phyloP scores from a whole-genome alignment of 2,888 invertebrate genomes.

The Siphlonurus alternatus region DNA sequence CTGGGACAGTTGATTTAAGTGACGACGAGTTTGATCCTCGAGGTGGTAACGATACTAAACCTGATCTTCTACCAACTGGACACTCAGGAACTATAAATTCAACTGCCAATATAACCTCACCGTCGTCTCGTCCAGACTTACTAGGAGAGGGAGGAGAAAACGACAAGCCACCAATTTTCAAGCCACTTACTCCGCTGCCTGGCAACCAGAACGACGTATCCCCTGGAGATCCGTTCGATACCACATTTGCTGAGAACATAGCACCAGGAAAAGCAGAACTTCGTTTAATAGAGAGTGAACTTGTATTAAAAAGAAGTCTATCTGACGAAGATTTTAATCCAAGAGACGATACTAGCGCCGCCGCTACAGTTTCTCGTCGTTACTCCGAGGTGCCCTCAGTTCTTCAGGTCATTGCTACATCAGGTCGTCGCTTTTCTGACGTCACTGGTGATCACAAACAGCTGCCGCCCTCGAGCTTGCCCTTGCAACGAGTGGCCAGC shows the following conservation, averaged over 20 bases:
- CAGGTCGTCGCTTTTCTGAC: constrained; percentile 1
- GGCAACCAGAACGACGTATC: constrained; percentile 25
- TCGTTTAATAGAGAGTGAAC: constrained; percentile 36
- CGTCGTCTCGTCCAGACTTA: not conserved
- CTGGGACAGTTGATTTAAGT: constrained; percentile 34
- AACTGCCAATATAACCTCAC: not conserved
- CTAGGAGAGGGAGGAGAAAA: not conserved
- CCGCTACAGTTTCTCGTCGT: not conserved
- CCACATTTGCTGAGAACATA: constrained; percentile 36
- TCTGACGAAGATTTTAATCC: constrained; percentile 48
- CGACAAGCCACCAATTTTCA: constrained; percentile 28
- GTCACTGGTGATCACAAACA: not conserved
- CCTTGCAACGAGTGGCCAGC: not conserved
- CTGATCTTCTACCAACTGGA: constrained; percentile 16
- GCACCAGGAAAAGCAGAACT: constrained; percentile 38
- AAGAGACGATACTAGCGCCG: constrained; percentile 23
- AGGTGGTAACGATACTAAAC: constrained; percentile 43
- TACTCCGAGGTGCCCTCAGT: not conserved
- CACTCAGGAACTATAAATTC: constrained; percentile 11
- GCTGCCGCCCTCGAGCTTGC: not conserved
- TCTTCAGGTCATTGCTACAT: not conserved
- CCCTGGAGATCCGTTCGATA: constrained; percentile 47
- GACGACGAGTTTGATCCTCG: constrained; percentile 75
- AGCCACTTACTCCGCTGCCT: constrained; percentile 70
- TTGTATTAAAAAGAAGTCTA: constrained; percentile 35